These are phyloP conservation scores for Helogale parvula DNA, from an alignment of 2,113 vertebrate species.

Conservation along the genomic window DNA sequence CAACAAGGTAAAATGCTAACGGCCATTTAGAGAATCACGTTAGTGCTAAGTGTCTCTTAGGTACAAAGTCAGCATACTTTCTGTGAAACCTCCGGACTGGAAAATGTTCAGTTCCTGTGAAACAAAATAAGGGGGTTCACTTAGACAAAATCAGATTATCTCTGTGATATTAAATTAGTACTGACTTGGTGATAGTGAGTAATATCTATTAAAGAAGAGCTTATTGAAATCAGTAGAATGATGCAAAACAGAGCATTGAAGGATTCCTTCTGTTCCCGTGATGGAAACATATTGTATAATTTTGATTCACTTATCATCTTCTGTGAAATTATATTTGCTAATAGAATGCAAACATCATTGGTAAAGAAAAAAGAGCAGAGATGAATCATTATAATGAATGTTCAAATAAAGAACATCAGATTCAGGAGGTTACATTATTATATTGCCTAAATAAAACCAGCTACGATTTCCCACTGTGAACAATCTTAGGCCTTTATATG, in stretches of 20 bases:
- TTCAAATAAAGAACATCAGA: slow-evolving; percentile 62
- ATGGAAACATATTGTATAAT: slow-evolving; percentile 59
- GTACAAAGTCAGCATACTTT: slow-evolving; percentile 17
- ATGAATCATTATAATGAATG: slow-evolving; percentile 59
- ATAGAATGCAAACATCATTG: slow-evolving; percentile 60
- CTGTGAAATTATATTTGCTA: slow-evolving; percentile 67
- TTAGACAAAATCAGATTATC: slow-evolving; percentile 32
- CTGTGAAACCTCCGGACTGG: background rate
- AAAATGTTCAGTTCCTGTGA: slow-evolving; percentile 50
- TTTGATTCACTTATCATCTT: slow-evolving; percentile 56
- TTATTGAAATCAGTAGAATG: slow-evolving; percentile 10
- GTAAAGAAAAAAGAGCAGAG: slow-evolving; percentile 68
- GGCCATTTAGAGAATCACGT: slow-evolving; percentile 30
- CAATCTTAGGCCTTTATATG: background rate
- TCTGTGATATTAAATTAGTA: slow-evolving; percentile 51
- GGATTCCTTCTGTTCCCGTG: slow-evolving; percentile 42
- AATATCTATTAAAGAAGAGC: slow-evolving; percentile 47
- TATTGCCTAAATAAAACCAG: slow-evolving; percentile 66
- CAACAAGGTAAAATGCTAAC: slow-evolving; percentile 25
- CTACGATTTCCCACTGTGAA: slow-evolving; percentile 26
- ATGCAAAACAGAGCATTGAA: slow-evolving; percentile 35
- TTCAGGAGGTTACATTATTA: slow-evolving; percentile 51
- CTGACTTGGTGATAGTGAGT: slow-evolving; percentile 25
- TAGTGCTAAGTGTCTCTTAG: slow-evolving; percentile 21
- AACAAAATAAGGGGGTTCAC: slow-evolving; percentile 28